Conservation (phyloP, 2,113 vertebrate species). For the Rissa tridactyla region DNA sequence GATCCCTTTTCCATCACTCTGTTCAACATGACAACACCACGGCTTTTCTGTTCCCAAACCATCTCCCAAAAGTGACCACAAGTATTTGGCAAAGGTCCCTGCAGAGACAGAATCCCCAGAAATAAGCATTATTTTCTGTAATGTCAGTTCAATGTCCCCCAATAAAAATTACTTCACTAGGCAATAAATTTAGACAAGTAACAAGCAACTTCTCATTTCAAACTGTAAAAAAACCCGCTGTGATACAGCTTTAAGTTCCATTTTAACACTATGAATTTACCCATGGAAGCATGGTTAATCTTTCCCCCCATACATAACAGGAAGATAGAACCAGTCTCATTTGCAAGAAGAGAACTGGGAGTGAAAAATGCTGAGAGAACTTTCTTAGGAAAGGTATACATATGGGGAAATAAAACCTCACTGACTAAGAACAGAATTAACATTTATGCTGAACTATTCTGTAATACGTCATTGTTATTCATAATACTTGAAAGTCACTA, state of each 20-base stretch:
- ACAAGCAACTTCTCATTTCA: constrained; percentile 5
- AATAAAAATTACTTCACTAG: neutral
- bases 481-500: neutral
- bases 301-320: neutral
- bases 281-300: neutral
- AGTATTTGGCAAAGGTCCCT: constrained; percentile 96
- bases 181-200: neutral
- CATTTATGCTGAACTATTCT: neutral
- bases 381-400: neutral
- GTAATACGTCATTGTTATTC: neutral
- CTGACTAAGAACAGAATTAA: neutral
- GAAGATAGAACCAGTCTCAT: neutral
- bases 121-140: constrained; percentile 27
- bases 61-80: constrained; percentile 99
- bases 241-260: neutral
- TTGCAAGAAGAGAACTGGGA: constrained; percentile 38
- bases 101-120: constrained; percentile 57
- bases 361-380: neutral
- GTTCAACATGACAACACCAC: constrained; percentile 97
- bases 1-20: constrained; percentile 97
- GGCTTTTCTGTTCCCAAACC: constrained; percentile 96
- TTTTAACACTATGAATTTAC: neutral
- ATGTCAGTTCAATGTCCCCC: neutral
- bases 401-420: neutral
- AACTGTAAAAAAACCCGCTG: neutral